phyloP scores from a whole-genome alignment of 1,140 invertebrate species.

The Drepana arcuata region DNA sequence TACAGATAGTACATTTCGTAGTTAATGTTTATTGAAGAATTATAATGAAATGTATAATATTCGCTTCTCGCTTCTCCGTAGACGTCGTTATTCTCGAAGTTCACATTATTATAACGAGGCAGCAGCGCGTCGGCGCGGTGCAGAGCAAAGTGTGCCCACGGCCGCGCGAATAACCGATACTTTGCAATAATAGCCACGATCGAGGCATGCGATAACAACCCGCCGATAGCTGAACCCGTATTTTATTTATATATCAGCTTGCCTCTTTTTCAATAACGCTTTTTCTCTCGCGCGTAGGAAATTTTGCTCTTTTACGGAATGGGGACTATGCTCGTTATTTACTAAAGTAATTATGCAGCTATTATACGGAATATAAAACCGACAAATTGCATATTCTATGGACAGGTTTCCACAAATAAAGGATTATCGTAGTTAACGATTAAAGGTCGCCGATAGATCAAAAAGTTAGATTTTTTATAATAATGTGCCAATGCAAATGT shows the following conservation, averaged over 20 bases:
- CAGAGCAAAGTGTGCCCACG: constrained; percentile 67
- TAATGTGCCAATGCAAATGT: too few relatives aligned
- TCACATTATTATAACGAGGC: constrained; percentile 71
- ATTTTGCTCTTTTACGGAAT: constrained; percentile 66
- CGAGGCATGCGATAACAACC: constrained; percentile 70
- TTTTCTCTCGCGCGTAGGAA: constrained; percentile 60
- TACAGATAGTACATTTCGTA: too few relatives aligned
- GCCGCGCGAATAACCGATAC: constrained; percentile 60
- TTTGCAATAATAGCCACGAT: constrained; percentile 62
- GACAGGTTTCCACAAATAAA: constrained; percentile 28
- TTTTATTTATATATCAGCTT: constrained; percentile 71
- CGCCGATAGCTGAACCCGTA: constrained; percentile 71
- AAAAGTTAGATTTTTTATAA: too few relatives aligned
- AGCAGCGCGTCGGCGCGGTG: constrained; percentile 44
- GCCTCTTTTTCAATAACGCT: constrained; percentile 69
- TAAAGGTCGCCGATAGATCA: too few relatives aligned
- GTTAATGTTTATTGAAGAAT: too few relatives aligned
- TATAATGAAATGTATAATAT: constrained; percentile 28
- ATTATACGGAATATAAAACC: constrained; percentile 53
- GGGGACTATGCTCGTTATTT: constrained; percentile 59
- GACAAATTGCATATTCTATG: constrained; percentile 42
- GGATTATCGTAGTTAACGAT: too few relatives aligned
- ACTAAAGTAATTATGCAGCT: constrained; percentile 56
- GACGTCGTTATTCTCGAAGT: constrained; percentile 59
- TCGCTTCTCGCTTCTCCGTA: constrained; percentile 39